These are phyloP conservation scores for Sipha maydis DNA, from an alignment of 2,888 invertebrate species.

Conservation along the genomic window DNA sequence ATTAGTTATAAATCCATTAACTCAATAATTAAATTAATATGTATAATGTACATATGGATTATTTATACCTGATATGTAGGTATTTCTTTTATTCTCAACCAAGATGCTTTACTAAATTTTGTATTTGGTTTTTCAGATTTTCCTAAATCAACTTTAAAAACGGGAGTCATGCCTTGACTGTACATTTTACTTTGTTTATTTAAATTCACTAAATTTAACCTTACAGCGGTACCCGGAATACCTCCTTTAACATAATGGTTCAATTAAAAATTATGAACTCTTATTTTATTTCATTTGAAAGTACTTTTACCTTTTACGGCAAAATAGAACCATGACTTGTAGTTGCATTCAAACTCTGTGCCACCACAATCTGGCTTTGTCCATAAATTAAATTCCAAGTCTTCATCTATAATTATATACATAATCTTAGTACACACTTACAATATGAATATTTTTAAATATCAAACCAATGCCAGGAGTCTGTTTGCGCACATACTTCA, in stretches of 20 bases:
- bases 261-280: background rate
- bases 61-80: slow-evolving; percentile 78
- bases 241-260: slow-evolving; percentile 67
- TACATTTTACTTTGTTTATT: slow-evolving; percentile 92
- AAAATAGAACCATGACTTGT: slow-evolving; percentile 93
- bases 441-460: slow-evolving; percentile 23
- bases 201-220: slow-evolving; percentile 85
- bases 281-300: background rate
- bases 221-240: slow-evolving; percentile 73
- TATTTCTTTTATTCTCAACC: slow-evolving; percentile 85
- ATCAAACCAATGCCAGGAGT: slow-evolving; percentile 49
- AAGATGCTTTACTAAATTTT: slow-evolving; percentile 76
- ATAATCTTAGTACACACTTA: slow-evolving; percentile 30
- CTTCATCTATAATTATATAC: slow-evolving; percentile 66
- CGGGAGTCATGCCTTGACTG: slow-evolving; percentile 90
- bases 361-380: slow-evolving; percentile 89
- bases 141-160: slow-evolving; percentile 72
- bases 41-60: background rate
- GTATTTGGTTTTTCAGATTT: slow-evolving; percentile 37
- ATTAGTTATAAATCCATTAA: background rate
- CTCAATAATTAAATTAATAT: background rate
- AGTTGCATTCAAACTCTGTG: slow-evolving; percentile 87
- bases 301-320: slow-evolving; percentile 73
- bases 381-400: slow-evolving; percentile 90
- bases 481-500: slow-evolving; percentile 35